Conservation (phyloP, 2,113 vertebrate species). For the Urocolius indicus region DNA sequence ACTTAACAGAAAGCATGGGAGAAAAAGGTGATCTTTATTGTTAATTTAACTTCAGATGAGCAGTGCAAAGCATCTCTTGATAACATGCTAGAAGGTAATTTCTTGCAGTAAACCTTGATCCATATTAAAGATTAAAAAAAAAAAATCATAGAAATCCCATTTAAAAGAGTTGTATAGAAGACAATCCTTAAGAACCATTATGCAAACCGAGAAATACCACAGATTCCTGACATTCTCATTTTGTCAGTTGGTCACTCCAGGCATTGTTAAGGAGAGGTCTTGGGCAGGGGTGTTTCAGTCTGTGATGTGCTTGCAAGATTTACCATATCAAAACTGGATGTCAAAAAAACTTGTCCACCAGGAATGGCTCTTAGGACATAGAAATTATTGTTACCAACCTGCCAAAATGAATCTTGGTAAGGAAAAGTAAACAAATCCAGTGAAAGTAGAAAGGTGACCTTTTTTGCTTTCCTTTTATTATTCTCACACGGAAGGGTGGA, state of each 20-base stretch:
- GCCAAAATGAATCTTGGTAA: neutral
- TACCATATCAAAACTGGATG: neutral
- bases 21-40: neutral
- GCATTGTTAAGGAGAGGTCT: neutral
- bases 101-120: neutral
- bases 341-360: neutral
- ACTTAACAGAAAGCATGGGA: neutral
- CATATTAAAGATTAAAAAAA: neutral
- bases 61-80: neutral
- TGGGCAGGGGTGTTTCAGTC: neutral
- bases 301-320: neutral
- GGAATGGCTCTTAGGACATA: neutral
- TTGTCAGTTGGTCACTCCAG: neutral
- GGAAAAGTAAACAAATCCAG: neutral
- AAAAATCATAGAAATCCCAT: neutral
- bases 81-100: neutral
- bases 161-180: neutral
- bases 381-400: neutral
- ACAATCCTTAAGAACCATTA: conserved; percentile 7
- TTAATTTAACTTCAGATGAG: neutral
- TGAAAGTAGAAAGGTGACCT: neutral
- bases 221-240: conserved; percentile 27
- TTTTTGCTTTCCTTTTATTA: conserved; percentile 14
- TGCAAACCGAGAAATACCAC: neutral
- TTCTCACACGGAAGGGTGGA: conserved; percentile 32